Evolutionary conservation across 2,797 vertebrate genomes (phyloP).

Genomic region (Gobio occitaniae): DNA sequence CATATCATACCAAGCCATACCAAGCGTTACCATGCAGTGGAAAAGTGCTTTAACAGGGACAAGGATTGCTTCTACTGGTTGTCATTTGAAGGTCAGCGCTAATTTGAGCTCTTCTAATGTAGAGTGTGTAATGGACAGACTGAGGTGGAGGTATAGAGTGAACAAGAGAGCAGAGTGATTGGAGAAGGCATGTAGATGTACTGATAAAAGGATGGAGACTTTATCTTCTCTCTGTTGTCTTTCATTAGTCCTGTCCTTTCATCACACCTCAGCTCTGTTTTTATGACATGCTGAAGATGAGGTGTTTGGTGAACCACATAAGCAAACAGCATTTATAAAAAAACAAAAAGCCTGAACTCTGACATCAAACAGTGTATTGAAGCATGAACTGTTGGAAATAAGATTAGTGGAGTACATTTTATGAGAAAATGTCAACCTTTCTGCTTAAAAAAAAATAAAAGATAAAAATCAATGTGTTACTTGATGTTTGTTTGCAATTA

Average conservation of each 20-base stretch:
- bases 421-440: neutral
- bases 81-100: constrained; percentile 75
- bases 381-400: neutral
- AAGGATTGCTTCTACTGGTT: constrained; percentile 63
- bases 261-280: neutral
- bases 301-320: neutral
- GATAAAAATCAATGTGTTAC: no score
- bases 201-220: constrained; percentile 59
- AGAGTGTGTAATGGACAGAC: constrained; percentile 49
- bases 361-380: neutral
- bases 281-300: neutral
- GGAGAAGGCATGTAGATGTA: constrained; percentile 44
- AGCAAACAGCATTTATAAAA: neutral
- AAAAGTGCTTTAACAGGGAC: constrained; percentile 47
- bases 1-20: no score
- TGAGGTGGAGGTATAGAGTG: constrained; percentile 21
- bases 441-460: neutral
- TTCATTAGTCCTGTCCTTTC: neutral
- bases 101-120: constrained; percentile 68
- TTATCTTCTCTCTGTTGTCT: neutral
- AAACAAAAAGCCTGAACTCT: neutral
- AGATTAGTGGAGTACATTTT: neutral
- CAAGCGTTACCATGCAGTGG: no score
- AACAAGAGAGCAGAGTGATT: neutral
- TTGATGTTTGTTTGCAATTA: neutral